Conservation (phyloP, 92 coral and sea anemone genomes). For the Galaxea fascicularis region DNA sequence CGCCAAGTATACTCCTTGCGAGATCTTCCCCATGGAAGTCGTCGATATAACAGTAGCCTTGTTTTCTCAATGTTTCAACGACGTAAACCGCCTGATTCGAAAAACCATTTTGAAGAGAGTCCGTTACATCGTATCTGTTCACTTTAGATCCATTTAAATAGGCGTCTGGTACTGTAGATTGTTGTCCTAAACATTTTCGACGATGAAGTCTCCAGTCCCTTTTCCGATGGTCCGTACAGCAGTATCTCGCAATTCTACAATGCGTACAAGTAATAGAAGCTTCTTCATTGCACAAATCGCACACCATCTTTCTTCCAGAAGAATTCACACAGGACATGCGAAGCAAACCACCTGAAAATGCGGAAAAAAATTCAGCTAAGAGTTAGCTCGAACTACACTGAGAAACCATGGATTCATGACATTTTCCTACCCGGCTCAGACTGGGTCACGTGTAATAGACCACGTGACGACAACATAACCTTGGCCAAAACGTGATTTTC, state of each 20-base stretch:
- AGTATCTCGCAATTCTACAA: constrained; percentile 37
- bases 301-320: constrained; percentile 16
- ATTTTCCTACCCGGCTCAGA: constrained; percentile 2
- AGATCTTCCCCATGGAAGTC: constrained; percentile 78
- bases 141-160: neutral
- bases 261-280: constrained; percentile 21
- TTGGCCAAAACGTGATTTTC: constrained; percentile 36
- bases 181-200: constrained; percentile 17
- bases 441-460: constrained; percentile 20
- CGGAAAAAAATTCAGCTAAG: neutral
- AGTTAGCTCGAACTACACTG: neutral
- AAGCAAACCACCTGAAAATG: constrained; percentile 37
- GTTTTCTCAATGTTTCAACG: constrained; percentile 49
- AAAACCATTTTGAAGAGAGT: neutral
- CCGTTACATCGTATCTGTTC: neutral
- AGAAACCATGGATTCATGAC: neutral
- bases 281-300: constrained; percentile 37
- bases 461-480: constrained; percentile 43
- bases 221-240: constrained; percentile 42
- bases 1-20: constrained; percentile 71
- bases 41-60: constrained; percentile 85
- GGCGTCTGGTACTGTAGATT: neutral
- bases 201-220: constrained; percentile 31
- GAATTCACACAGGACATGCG: constrained; percentile 43
- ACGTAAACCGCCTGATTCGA: constrained; percentile 50